Base-by-base conservation (phyloP, 1,140 invertebrate species). In the Acromyrmex charruanus region DNA sequence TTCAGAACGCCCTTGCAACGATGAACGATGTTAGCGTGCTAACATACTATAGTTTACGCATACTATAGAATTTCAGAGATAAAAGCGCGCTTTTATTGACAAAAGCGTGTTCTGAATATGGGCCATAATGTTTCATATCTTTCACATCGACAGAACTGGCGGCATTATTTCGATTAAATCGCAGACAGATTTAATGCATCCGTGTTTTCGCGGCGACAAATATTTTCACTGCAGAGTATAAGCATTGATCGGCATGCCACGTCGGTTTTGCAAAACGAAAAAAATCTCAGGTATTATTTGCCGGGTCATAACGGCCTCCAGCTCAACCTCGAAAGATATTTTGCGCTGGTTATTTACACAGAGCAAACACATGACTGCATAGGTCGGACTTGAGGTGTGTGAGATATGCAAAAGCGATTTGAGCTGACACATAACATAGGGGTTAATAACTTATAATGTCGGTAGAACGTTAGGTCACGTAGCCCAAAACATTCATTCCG, bases 251-350 rank as follows among this genome's bases (percentile, higher is more conserved):
- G n/a, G 18, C 28, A 7, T 28, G 61, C 63, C 44, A 80, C 61
- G 35, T 39, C 63, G 77, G n/a, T 68, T 80, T 65, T 68, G 53
- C 58, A 71, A 86, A 90, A 49, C 58, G 72, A 82, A 88, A 72
- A 31, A 87, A 90, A 77, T 55, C 63, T 77, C 66, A 65, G 49
- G 44, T 86, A 89, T 90, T 94, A 92, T 93, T 94, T 90, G 88
- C 89, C 66, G 39, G 66, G 87, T 88, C 89, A 88, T 91, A 93
- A 93, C 91, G 92, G 90, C 93, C 94, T 94, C 91, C 91, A 89
- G 61, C 89, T 77, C 88, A 94, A 89, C 93, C 93, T 93, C 94
- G 93, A 92, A 93, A 93, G 87, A 90, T 93, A 94, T 94, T 94
- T 94, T 92, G 91, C 92, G 87, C 90, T 88, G 82, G 86, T 88